Evolutionary conservation across 1,140 invertebrate genomes (phyloP), one percentile per base, ranked within the genome.

Genomic region (Bursaphelenchus mucronatus): DNA sequence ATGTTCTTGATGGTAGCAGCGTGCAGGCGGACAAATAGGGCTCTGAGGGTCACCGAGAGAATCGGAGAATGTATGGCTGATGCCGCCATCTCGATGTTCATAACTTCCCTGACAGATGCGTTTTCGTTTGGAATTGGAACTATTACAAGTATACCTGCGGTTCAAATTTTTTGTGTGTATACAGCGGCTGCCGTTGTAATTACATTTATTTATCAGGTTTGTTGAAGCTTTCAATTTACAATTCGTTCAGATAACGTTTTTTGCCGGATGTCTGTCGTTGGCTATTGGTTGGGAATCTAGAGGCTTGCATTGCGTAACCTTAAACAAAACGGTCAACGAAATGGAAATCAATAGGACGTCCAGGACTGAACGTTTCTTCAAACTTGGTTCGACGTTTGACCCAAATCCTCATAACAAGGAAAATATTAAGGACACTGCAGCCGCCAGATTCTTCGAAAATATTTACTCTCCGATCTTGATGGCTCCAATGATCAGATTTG

Each of bases 101-200:
- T 85, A 30, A 85, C 84, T 2, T 83, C 83, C 4, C 52, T 85
- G 8, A 85, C 84, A 17, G 83, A 85, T 70, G 76, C 83, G 57
- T 78, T 84, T 13, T 84, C 84, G n/a, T 85, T 85, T 73, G 81
- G 81, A 44, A 82, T 85, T 54, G 84, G 84, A 8, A 80, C 82
- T 8, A 79, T 79, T 54, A 79, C 77, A 9, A 76, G 21, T 9
- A 80, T 80, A 15, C 78, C 78, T 7, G 80, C 78, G 8, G 91
- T 97, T 1, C 88, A 90, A 79, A 95, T 96, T 71, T 97, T 97
- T 83, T 97, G 92, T 83, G 89, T 93, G 73, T 97, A 96, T 82
- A 92, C 91, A 65, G 91, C 92, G 76, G 87, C 91, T 44, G 91
- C 93, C 0, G 90, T 96, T 3, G 86, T 89, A 47, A 90, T 95